Evolutionary conservation across 2,113 vertebrate species (phyloP), one percentile per base, ranked within the genome.

Genomic region (Calidris pygmaea): DNA sequence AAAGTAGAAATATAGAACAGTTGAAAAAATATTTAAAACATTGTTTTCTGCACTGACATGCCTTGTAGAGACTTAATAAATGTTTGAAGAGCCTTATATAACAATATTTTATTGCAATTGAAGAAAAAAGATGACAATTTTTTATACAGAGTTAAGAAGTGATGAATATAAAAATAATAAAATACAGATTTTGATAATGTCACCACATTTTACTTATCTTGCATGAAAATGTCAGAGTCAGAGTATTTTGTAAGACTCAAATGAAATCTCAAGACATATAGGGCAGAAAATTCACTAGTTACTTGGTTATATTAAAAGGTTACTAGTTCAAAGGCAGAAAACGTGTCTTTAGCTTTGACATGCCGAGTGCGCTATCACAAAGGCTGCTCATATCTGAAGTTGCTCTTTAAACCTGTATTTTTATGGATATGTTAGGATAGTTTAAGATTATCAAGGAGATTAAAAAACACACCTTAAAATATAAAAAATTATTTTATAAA

Each of bases 221-320:
- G 85, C 96, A 91, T 80, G 89, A 85, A 97, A 97, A 97, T 95
- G 94, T 97, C 97, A 97, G 72, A 96, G 48, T 70, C 65, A 67
- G 73, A 96, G 59, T 43, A 89, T 89, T 96, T 94, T 81, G 65
- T 68, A 90, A 81, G n/a, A 97, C 91, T 96, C 91, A 96, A 41
- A 95, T 90, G 63, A 96, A 96, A 37, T 96, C 68, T 89, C 87
- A 90, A 91, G 76, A 84, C 47, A 78, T n/a, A 68, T 41, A 84
- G 43, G 82, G 66, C 41, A 82, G 76, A 96, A 93, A 96, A 96
- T 94, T 95, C 88, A 43, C 73, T 76, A 65, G 11, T 56, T 73
- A 85, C 71, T 92, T 62, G 15, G 56, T 81, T 94, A 73, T 95
- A 91, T 59, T 95, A 88, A 96, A 97, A 95, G 84, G 81, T 90